phyloP scores from a whole-genome alignment of 2,888 invertebrate species.

The Lasioglossum villosulum region DNA sequence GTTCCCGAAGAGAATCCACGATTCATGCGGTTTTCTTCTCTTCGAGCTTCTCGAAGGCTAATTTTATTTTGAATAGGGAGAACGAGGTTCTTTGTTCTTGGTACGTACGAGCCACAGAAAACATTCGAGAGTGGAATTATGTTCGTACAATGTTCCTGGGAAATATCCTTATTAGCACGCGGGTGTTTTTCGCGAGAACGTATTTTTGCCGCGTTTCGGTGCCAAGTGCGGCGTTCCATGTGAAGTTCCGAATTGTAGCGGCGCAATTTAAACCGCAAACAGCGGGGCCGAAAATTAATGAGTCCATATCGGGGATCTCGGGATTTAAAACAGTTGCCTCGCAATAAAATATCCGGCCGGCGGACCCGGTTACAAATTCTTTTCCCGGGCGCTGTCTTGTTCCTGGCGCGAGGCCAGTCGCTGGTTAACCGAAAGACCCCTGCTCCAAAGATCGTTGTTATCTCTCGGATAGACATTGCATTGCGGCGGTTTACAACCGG shows the following conservation, averaged over 20 bases:
- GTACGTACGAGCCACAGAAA: neutral
- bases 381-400: conserved; percentile 26
- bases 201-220: neutral
- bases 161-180: neutral
- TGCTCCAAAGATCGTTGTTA: conserved; percentile 49
- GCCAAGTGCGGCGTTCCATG: neutral
- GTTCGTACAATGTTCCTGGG: neutral
- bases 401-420: conserved; percentile 44
- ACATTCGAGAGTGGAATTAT: neutral
- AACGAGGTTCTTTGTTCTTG: neutral
- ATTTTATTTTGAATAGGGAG: neutral
- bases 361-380: conserved; percentile 30
- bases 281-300: neutral
- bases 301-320: neutral
- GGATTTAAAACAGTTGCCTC: conserved; percentile 25
- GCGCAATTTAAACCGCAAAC: conserved; percentile 15
- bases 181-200: neutral
- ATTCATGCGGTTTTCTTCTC: neutral
- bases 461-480: conserved; percentile 36
- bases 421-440: conserved; percentile 44
- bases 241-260: neutral
- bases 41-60: neutral
- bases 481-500: conserved; percentile 32
- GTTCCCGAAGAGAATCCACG: neutral
- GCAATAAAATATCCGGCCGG: conserved; percentile 19